These are phyloP conservation scores for western clawed frog (Xenopus tropicalis) DNA, from an alignment of 2,113 vertebrate species.

Conservation along the genomic window DNA sequence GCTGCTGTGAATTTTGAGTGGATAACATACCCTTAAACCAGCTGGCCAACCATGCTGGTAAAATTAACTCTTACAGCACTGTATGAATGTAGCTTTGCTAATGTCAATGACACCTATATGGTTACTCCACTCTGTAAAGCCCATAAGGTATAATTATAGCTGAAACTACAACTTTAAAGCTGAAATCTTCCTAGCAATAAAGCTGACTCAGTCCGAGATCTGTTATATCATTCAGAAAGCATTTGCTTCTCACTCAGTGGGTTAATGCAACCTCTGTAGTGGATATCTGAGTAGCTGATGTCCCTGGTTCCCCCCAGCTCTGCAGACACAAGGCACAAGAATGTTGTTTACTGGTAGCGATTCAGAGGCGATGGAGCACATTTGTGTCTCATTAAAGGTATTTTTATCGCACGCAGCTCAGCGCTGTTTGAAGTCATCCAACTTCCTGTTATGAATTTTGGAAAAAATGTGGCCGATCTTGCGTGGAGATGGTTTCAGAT, in stretches of 20 bases:
- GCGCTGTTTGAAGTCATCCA: slow-evolving; percentile 22
- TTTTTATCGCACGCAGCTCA: slow-evolving; percentile 41
- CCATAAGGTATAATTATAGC: too few species aligned
- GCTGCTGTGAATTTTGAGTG: not conserved
- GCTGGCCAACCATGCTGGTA: too few species aligned
- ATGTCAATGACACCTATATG: too few species aligned
- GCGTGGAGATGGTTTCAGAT: slow-evolving; percentile 22
- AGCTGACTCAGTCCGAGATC: not conserved
- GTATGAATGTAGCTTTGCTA: too few species aligned
- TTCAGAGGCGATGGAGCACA: slow-evolving; percentile 36
- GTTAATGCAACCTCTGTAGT: slow-evolving; percentile 1
- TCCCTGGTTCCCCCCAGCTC: slow-evolving; percentile 34
- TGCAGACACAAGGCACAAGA: slow-evolving; percentile 35
- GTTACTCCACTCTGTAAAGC: too few species aligned
- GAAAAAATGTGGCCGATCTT: not conserved
- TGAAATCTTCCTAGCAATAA: not conserved
- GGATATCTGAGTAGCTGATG: slow-evolving; percentile 29
- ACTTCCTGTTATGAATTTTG: slow-evolving; percentile 39
- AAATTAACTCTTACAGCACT: too few species aligned
- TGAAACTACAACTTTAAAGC: not conserved
- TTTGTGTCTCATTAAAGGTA: slow-evolving; percentile 42
- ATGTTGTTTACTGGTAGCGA: slow-evolving; percentile 45
- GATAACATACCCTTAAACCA: too few species aligned
- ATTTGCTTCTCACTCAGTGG: not conserved
- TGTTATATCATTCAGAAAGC: not conserved